Conservation (phyloP, 2,888 invertebrate species). For the Creontiades dilutus region DNA sequence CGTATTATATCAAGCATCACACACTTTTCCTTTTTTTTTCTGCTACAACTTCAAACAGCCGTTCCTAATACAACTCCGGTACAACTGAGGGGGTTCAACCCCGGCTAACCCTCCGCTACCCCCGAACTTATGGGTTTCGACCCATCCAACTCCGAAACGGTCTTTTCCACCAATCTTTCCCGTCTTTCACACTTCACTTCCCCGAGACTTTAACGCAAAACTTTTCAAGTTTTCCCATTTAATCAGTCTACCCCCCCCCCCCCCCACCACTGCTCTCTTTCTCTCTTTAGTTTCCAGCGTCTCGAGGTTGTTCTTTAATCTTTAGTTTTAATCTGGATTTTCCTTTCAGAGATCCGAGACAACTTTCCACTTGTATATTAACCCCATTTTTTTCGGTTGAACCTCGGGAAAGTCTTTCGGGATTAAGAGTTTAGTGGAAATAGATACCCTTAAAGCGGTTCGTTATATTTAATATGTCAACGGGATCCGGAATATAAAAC, state of each 20-base stretch:
- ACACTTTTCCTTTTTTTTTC: neutral
- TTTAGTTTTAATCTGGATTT: neutral
- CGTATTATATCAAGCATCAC: conserved; percentile 11
- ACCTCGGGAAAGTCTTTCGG: too few species aligned
- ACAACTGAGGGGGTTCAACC: neutral
- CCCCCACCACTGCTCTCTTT: neutral
- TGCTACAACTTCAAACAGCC: conserved; percentile 28
- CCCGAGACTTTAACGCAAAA: neutral
- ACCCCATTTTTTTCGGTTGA: neutral
- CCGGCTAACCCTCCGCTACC: neutral
- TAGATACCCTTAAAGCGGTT: too few species aligned
- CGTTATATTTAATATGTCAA: too few species aligned
- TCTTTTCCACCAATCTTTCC: conserved; percentile 13
- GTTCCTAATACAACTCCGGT: conserved; percentile 11
- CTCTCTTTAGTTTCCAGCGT: neutral
- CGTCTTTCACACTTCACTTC: conserved; percentile 11
- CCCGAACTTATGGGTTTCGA: neutral
- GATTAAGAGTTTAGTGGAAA: too few species aligned
- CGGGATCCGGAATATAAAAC: too few species aligned
- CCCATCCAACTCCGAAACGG: neutral
- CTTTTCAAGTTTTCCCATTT: conserved; percentile 13
- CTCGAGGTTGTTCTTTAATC: neutral
- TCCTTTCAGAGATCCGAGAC: neutral
- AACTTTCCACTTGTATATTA: neutral
- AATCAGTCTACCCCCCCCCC: neutral